phyloP scores from a whole-genome alignment of 2,888 invertebrate genomes.

The Drosophila affinis region DNA sequence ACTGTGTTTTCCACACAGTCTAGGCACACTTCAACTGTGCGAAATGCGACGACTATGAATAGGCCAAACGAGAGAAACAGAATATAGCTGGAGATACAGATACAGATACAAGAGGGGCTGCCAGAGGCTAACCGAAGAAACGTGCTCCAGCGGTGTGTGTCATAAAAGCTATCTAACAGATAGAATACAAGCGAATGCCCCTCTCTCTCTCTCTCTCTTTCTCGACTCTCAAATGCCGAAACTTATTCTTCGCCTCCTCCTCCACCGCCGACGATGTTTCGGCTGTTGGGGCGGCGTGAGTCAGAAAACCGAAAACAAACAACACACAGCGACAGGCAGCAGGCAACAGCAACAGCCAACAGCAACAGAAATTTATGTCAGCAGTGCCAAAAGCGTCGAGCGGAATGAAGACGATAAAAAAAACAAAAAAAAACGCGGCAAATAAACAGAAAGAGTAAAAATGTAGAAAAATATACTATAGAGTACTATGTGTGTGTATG shows the following conservation, averaged over 20 bases:
- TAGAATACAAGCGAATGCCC: slow-evolving; percentile 31
- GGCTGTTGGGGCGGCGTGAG: slow-evolving; percentile 53
- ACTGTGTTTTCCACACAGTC: slow-evolving; percentile 66
- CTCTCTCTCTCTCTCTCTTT: slow-evolving; percentile 25
- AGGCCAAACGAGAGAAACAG: slow-evolving; percentile 25
- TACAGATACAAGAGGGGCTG: slow-evolving; percentile 22
- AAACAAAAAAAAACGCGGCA: slow-evolving; percentile 52
- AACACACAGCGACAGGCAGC: slow-evolving; percentile 2
- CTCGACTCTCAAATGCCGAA: slow-evolving; percentile 9
- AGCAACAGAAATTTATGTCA: slow-evolving; percentile 76
- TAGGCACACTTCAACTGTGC: slow-evolving; percentile 77
- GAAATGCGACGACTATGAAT: slow-evolving; percentile 53
- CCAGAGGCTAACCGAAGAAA: slow-evolving; percentile 42
- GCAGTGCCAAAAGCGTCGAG: slow-evolving; percentile 74
- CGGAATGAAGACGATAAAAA: slow-evolving; percentile 62
- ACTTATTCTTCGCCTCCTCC: slow-evolving; percentile 31
- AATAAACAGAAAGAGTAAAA: slow-evolving; percentile 59
- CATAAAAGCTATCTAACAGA: slow-evolving; percentile 65
- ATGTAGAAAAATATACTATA: slow-evolving; percentile 10
- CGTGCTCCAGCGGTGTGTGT: slow-evolving; percentile 69
- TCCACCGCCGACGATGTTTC: neutral
- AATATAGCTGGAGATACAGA: slow-evolving; percentile 16
- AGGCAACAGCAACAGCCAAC: no score
- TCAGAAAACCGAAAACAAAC: slow-evolving; percentile 51
- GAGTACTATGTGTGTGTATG: no score